A percentile compares a stretch with the other conserved stretches of the same genome.
These are phyloP conservation scores for Platyrinchus mystaceus DNA, from an alignment of 2,797 vertebrate genomes.

Conservation along the genomic window DNA sequence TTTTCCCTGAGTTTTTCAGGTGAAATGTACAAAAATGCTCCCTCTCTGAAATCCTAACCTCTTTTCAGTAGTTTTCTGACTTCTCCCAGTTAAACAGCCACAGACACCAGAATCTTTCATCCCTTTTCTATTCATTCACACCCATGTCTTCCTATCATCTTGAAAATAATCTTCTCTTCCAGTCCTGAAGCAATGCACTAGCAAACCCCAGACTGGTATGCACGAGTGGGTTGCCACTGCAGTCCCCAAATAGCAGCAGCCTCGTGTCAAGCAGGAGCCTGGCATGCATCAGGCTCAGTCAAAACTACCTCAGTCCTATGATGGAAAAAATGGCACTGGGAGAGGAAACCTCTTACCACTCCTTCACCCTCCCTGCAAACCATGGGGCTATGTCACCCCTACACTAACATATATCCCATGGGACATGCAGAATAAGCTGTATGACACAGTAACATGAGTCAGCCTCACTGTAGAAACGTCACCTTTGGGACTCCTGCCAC, in stretches of 20 bases:
- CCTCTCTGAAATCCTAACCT: neutral
- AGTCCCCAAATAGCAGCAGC: neutral
- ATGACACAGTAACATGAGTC: neutral
- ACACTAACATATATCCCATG: neutral
- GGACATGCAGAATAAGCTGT: neutral
- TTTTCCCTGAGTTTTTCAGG: neutral
- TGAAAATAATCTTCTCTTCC: neutral
- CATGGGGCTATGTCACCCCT: neutral
- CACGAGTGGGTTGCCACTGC: rapidly evolving
- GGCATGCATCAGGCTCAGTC: rapidly evolving
- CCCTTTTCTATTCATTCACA: neutral
- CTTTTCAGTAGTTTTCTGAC: neutral
- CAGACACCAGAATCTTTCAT: rapidly evolving
- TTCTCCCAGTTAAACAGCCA: neutral
- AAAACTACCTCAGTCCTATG: neutral
- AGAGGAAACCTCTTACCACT: neutral
- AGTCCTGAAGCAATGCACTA: neutral
- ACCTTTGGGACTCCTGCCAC: slow-evolving; percentile 35
- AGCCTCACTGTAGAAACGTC: neutral
- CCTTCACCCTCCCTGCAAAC: neutral
- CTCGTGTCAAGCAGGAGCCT: neutral
- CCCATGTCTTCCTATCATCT: neutral
- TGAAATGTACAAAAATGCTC: neutral
- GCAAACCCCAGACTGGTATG: neutral
- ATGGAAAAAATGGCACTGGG: neutral